Evolutionary conservation across 2,797 vertebrate genomes (phyloP).

Genomic region (Coccyzus lansbergi): DNA sequence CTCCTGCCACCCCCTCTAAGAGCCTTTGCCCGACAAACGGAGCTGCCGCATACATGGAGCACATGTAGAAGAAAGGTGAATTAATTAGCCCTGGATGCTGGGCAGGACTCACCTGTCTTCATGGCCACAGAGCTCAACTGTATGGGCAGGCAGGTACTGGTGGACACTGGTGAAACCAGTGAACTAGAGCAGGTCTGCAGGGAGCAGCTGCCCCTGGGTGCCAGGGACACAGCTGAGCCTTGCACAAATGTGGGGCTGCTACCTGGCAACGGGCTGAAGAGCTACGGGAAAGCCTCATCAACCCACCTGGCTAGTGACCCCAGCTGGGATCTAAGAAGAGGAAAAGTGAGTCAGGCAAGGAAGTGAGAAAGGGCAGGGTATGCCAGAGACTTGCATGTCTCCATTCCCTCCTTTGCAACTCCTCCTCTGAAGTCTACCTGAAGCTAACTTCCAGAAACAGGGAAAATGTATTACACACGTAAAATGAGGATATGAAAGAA

Average conservation of each 20-base stretch:
- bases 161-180: neutral
- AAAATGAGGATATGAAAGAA: neutral
- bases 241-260: fast-evolving
- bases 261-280: neutral
- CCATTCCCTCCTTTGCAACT: neutral
- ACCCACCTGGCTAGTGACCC: neutral
- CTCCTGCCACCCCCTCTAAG: neutral
- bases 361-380: neutral
- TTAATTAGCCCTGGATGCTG: neutral
- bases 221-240: neutral
- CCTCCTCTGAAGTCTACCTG: neutral
- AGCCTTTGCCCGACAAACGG: neutral
- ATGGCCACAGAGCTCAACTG: neutral
- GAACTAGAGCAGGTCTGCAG: neutral
- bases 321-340: neutral
- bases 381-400: neutral
- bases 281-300: neutral
- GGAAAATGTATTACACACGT: neutral
- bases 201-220: neutral
- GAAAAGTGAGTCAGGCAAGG: neutral
- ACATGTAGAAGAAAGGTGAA: neutral
- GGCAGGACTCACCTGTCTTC: neutral
- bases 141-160: neutral
- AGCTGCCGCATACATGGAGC: neutral
- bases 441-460: neutral